These are phyloP conservation scores for Mycalesis mineus DNA, from an alignment of 2,888 invertebrate species.

Conservation along the genomic window DNA sequence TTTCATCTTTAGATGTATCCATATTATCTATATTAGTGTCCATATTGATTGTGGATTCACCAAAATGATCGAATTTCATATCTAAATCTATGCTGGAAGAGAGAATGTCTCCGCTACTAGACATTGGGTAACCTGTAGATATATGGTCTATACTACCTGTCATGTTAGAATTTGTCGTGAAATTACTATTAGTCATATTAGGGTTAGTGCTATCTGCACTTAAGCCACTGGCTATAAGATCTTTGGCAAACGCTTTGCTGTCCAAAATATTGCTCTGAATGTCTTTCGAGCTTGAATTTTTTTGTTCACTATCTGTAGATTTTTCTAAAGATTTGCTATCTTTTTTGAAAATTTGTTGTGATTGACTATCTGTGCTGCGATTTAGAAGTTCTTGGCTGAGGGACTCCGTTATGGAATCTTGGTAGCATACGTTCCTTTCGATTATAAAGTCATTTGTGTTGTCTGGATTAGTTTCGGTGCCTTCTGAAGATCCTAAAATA, in stretches of 20 bases:
- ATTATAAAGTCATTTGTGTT: constrained; percentile 68
- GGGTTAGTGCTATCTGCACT: constrained; percentile 63
- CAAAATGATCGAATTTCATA: constrained; percentile 82
- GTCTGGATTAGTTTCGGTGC: constrained; percentile 63
- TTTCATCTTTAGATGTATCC: constrained; percentile 28
- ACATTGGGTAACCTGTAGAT: constrained; percentile 66
- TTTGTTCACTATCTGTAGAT: constrained; percentile 60
- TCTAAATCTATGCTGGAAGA: constrained; percentile 73
- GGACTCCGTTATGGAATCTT: constrained; percentile 71
- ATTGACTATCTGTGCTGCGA: constrained; percentile 61
- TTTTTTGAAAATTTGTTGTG: constrained; percentile 46
- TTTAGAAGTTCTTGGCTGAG: constrained; percentile 63
- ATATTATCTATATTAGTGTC: constrained; percentile 41
- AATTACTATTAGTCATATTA: constrained; percentile 67
- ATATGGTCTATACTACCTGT: constrained; percentile 61
- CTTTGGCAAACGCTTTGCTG: constrained; percentile 51
- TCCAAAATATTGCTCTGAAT: constrained; percentile 61
- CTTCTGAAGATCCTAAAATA: constrained; percentile 67
- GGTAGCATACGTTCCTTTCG: constrained; percentile 71
- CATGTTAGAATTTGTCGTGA: constrained; percentile 68
- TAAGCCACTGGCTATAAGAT: constrained; percentile 55
- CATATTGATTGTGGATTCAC: constrained; percentile 64
- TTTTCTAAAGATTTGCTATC: constrained; percentile 58
- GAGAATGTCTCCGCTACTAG: constrained; percentile 59
- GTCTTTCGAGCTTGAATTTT: constrained; percentile 66